These are phyloP conservation scores for Coronaproctus castanopsis DNA, from an alignment of 2,888 invertebrate genomes.

Conservation along the genomic window DNA sequence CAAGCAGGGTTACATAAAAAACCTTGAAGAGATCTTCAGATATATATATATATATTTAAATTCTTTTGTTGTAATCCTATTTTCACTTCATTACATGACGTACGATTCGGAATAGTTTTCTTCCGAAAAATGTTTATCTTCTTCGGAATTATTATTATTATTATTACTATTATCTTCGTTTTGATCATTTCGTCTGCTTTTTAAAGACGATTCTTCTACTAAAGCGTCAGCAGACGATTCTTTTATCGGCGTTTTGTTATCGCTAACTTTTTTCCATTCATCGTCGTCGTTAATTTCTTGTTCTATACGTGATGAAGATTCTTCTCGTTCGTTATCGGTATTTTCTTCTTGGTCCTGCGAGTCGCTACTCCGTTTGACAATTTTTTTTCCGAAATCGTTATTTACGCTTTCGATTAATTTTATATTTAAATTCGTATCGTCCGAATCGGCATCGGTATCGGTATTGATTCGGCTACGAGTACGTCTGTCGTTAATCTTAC, in stretches of 20 bases:
- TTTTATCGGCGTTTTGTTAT: neutral
- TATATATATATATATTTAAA: no score
- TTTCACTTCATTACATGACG: neutral
- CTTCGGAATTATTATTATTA: neutral
- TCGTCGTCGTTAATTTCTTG: neutral
- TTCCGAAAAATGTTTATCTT: neutral
- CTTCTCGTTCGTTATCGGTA: neutral
- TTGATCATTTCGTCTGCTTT: neutral
- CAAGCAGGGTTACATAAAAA: no score
- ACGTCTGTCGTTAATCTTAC: no score
- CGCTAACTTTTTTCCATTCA: neutral
- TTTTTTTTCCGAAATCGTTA: neutral
- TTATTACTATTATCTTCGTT: neutral
- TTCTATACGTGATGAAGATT: neutral
- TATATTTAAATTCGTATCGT: no score
- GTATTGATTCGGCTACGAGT: no score
- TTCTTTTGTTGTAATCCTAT: no score
- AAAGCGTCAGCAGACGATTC: neutral
- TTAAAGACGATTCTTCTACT: neutral
- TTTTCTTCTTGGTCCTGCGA: neutral
- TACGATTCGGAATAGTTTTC: neutral
- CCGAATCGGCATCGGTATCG: no score
- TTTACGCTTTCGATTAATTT: slow-evolving; percentile 3
- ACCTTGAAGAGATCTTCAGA: no score
- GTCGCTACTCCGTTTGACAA: slow-evolving; percentile 1